Conservation (phyloP, 2,888 invertebrate genomes). For the Heliconius sara region DNA sequence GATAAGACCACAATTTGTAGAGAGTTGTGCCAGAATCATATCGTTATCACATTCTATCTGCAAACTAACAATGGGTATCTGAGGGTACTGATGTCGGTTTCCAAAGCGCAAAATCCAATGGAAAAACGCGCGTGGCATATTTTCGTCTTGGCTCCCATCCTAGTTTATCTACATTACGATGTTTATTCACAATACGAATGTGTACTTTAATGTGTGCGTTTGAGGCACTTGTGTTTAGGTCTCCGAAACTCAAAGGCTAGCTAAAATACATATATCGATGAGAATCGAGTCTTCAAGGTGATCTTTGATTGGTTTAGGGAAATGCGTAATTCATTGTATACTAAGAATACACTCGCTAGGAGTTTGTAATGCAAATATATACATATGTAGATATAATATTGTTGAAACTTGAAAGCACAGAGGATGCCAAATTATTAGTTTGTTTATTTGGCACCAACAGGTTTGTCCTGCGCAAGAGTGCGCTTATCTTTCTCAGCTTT, state of each 20-base stretch:
- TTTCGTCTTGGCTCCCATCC: constrained; percentile 85
- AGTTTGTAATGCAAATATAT: not conserved
- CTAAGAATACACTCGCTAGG: constrained; percentile 19
- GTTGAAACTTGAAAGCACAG: constrained; percentile 43
- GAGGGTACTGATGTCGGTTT: constrained; percentile 74
- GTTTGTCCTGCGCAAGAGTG: constrained; percentile 41
- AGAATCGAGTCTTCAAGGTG: constrained; percentile 46
- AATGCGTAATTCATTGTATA: constrained; percentile 36
- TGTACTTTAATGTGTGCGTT: constrained; percentile 81
- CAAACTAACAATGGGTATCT: constrained; percentile 69
- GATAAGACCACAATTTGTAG: constrained; percentile 35
- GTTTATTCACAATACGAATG: constrained; percentile 84
- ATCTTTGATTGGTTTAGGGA: constrained; percentile 30
- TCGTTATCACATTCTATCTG: constrained; percentile 66
- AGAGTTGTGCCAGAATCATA: constrained; percentile 46
- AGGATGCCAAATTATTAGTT: constrained; percentile 50
- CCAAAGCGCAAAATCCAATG: constrained; percentile 82
- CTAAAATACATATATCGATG: constrained; percentile 47
- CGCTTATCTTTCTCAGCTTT: constrained; percentile 33
- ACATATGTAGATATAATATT: constrained; percentile 18
- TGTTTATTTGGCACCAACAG: constrained; percentile 51
- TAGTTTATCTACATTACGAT: constrained; percentile 85
- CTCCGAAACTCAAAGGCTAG: constrained; percentile 51
- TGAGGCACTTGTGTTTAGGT: constrained; percentile 72
- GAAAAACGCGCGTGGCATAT: constrained; percentile 84